Percentiles rank a stretch among this genome's conserved stretches.
Evolutionary conservation across 2,888 invertebrate genomes (phyloP).

Genomic region (Tetanocera ferruginea): DNA sequence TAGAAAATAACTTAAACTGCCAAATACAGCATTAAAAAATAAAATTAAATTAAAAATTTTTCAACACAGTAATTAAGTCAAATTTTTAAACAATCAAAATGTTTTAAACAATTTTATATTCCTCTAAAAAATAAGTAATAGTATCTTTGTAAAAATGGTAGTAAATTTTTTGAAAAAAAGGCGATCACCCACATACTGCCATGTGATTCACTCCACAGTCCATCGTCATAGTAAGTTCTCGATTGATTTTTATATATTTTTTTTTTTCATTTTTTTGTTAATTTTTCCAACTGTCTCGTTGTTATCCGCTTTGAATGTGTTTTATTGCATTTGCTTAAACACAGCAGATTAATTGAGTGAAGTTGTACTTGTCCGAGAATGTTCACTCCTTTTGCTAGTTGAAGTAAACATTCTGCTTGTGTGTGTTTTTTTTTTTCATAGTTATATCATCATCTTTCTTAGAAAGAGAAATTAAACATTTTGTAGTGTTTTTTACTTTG

Average conservation of each 20-base stretch:
- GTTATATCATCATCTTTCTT: slow-evolving; percentile 24
- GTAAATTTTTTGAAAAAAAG: slow-evolving; percentile 15
- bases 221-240: slow-evolving; percentile 9
- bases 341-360: slow-evolving; percentile 4
- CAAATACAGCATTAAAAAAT: background rate
- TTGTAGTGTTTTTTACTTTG: slow-evolving; percentile 10
- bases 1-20: too few species aligned
- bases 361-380: slow-evolving; percentile 6
- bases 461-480: slow-evolving; percentile 33
- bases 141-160: background rate
- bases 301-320: background rate
- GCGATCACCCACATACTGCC: slow-evolving; percentile 20
- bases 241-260: slow-evolving; percentile 16
- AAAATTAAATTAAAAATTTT: background rate
- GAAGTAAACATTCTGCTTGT: background rate
- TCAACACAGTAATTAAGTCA: background rate
- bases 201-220: slow-evolving; percentile 19
- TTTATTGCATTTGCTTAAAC: background rate
- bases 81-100: background rate
- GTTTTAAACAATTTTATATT: background rate
- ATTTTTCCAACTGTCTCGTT: slow-evolving; percentile 24
- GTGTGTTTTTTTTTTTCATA: slow-evolving; percentile 7
- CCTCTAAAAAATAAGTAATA: background rate
- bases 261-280: slow-evolving; percentile 22
- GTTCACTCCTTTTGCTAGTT: background rate